These are phyloP conservation scores for Cataglyphis altisquamis DNA, from an alignment of 2,888 invertebrate species.

Conservation along the genomic window DNA sequence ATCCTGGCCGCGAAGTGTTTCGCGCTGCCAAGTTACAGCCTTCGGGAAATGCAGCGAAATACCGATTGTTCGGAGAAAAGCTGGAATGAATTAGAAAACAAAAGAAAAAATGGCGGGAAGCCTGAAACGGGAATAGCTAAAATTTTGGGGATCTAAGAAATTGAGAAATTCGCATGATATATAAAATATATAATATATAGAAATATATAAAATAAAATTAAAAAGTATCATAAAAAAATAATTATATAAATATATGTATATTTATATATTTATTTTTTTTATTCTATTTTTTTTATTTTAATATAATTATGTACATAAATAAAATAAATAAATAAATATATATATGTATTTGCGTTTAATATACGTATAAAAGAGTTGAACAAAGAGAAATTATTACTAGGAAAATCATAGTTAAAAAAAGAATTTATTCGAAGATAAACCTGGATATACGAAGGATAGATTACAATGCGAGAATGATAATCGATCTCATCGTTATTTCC, in stretches of 20 bases:
- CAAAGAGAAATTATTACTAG: not conserved
- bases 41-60: slow-evolving; percentile 19
- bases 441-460: not conserved
- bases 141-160: not conserved
- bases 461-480: slow-evolving; percentile 12
- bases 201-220: no score
- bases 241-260: no score
- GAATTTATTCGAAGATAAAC: not conserved
- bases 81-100: not conserved
- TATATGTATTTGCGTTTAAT: not conserved
- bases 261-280: no score
- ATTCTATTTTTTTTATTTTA: no score
- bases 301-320: no score
- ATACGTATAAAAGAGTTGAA: not conserved
- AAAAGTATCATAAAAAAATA: no score
- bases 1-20: slow-evolving; percentile 36
- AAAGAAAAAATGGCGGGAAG: not conserved
- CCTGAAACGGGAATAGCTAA: not conserved
- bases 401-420: not conserved
- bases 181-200: no score
- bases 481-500: slow-evolving; percentile 2
- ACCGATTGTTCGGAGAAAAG: not conserved
- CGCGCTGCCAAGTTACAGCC: slow-evolving; percentile 9
- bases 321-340: not conserved
- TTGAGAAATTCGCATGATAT: not conserved